phyloP scores from a whole-genome alignment of 2,113 vertebrate species.

The Lycaon pictus region DNA sequence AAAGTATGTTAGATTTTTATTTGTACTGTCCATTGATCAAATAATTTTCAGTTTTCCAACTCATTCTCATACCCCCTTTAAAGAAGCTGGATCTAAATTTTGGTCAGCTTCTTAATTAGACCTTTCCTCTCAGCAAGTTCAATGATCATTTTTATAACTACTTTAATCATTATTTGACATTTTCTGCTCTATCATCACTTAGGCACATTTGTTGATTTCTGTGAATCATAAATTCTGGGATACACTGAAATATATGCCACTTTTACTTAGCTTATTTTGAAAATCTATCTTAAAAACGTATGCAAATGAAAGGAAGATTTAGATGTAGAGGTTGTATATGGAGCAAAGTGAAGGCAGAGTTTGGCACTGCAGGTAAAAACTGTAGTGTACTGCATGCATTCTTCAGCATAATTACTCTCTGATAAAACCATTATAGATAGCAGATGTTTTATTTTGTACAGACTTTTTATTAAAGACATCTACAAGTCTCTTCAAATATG shows the following conservation, averaged over 20 bases:
- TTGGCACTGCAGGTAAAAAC: not conserved
- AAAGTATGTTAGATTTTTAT: slow-evolving; percentile 20
- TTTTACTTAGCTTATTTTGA: not conserved
- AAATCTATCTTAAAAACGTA: not conserved
- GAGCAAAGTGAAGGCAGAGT: not conserved
- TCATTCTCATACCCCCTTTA: not conserved
- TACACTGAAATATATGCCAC: not conserved
- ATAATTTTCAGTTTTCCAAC: not conserved
- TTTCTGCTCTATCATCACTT: not conserved
- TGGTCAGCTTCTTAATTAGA: slow-evolving; percentile 10
- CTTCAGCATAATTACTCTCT: not conserved
- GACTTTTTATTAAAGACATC: not conserved
- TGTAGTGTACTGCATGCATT: rapidly evolving
- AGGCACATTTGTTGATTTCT: not conserved
- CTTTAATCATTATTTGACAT: slow-evolving; percentile 17
- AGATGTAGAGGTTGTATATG: not conserved
- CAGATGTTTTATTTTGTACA: not conserved
- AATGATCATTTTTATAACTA: not conserved
- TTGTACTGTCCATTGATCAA: slow-evolving; percentile 14
- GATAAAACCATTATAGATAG: not conserved
- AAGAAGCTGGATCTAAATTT: slow-evolving; percentile 14
- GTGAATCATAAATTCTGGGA: not conserved
- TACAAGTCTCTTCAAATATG: not conserved
- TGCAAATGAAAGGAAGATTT: not conserved
- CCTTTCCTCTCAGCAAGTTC: not conserved